These are phyloP conservation scores for Solea solea DNA, from an alignment of 2,113 vertebrate genomes.

Conservation along the genomic window DNA sequence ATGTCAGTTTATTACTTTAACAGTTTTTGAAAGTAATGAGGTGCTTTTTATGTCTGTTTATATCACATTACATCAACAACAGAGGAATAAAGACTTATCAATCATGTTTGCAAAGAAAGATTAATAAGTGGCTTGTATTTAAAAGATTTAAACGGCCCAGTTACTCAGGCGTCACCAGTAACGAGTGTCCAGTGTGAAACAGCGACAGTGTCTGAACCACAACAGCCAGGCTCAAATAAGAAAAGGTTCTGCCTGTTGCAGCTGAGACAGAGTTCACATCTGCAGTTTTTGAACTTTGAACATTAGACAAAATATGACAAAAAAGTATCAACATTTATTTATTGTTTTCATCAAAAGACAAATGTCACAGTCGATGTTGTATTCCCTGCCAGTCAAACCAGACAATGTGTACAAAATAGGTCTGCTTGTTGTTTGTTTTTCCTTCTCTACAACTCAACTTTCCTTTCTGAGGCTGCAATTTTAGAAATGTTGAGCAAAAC, in stretches of 20 bases:
- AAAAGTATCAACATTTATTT: slow-evolving; percentile 50
- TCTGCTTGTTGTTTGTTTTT: neutral
- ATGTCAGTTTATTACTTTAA: too few species aligned
- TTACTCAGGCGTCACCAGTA: neutral
- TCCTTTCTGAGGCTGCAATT: slow-evolving; percentile 12
- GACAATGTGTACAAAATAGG: slow-evolving; percentile 41
- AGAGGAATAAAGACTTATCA: too few species aligned
- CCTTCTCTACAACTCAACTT: neutral
- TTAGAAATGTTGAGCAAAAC: slow-evolving; percentile 24
- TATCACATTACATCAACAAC: too few species aligned
- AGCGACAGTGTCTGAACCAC: neutral
- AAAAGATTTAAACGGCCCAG: neutral
- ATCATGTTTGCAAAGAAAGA: too few species aligned
- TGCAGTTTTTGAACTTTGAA: neutral
- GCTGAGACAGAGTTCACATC: neutral
- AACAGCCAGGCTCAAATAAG: neutral
- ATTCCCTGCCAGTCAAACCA: slow-evolving; percentile 44
- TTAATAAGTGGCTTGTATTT: too few species aligned
- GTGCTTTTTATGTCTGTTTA: too few species aligned
- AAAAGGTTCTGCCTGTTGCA: neutral
- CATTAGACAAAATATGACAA: slow-evolving; percentile 7
- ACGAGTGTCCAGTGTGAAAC: neutral
- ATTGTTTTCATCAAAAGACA: slow-evolving; percentile 64
- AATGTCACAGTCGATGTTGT: slow-evolving; percentile 27
- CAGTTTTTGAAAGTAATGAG: too few species aligned